Percentiles rank a stretch among this genome's conserved stretches.
These are phyloP conservation scores for Onchidella celtica DNA, from an alignment of 2,888 invertebrate species.

Conservation along the genomic window DNA sequence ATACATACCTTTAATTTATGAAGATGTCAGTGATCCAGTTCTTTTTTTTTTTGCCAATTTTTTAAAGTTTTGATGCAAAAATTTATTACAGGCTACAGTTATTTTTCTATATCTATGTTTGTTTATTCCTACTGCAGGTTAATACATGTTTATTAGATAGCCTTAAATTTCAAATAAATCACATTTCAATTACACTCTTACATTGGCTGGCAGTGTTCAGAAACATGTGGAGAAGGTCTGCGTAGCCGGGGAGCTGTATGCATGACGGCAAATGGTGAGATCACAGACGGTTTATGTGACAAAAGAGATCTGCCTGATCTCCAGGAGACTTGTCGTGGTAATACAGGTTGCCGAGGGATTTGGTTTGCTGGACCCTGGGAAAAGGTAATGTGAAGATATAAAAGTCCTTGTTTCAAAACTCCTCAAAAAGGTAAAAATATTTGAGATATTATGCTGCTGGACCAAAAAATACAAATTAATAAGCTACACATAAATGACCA, in stretches of 20 bases:
- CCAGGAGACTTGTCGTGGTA: constrained; percentile 60
- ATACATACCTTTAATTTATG: neutral
- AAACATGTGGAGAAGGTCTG: constrained; percentile 71
- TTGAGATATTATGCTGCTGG: too few species aligned
- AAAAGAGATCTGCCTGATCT: constrained; percentile 57
- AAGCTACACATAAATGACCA: too few species aligned
- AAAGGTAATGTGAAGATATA: constrained; percentile 62
- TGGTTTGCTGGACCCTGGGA: constrained; percentile 72
- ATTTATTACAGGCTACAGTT: too few species aligned
- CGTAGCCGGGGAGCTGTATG: constrained; percentile 63
- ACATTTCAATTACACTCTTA: neutral
- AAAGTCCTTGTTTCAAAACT: too few species aligned
- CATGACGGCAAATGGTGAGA: constrained; percentile 49
- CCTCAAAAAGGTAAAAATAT: too few species aligned
- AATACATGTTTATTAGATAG: too few species aligned
- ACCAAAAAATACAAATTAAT: too few species aligned
- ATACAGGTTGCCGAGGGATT: constrained; percentile 60
- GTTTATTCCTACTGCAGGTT: too few species aligned
- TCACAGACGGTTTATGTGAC: constrained; percentile 54
- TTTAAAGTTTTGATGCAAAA: neutral
- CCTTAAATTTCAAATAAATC: neutral
- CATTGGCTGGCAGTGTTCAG: constrained; percentile 69
- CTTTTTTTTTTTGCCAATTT: neutral
- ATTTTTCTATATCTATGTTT: too few species aligned
- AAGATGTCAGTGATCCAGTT: neutral